phyloP scores from a whole-genome alignment of 2,113 vertebrate species.

The Alligator sinensis region DNA sequence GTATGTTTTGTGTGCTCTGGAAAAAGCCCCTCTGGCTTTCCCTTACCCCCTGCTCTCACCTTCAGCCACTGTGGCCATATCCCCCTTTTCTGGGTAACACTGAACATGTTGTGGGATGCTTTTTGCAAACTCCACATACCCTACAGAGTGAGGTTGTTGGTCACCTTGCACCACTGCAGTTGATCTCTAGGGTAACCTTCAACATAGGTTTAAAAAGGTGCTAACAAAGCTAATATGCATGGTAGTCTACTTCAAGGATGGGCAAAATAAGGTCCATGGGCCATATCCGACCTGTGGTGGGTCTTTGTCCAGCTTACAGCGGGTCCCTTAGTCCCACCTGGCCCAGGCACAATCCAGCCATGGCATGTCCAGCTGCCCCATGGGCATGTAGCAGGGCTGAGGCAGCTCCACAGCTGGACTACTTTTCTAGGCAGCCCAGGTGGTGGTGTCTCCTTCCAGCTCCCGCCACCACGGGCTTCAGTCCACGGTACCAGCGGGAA shows the following conservation, averaged over 20 bases:
- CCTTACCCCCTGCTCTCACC: rapidly evolving
- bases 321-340: too few relatives aligned
- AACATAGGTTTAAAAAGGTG: background rate
- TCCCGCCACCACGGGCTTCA: too few relatives aligned
- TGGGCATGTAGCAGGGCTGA: too few relatives aligned
- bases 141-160: background rate
- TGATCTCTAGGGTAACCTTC: background rate
- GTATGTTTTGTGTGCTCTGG: background rate
- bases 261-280: too few relatives aligned
- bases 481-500: too few relatives aligned
- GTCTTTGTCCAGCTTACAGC: too few relatives aligned
- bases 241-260: background rate
- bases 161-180: background rate
- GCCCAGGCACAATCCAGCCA: too few relatives aligned
- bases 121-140: background rate
- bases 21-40: rapidly evolving
- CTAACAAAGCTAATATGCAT: rapidly evolving
- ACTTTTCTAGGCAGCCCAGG: too few relatives aligned
- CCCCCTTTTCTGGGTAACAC: background rate
- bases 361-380: too few relatives aligned
- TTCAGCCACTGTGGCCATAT: background rate
- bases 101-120: background rate
- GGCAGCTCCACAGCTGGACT: too few relatives aligned
- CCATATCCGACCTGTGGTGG: too few relatives aligned
- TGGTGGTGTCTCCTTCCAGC: too few relatives aligned